These are phyloP conservation scores for Stercorarius parasiticus DNA, from an alignment of 2,113 vertebrate species.

Conservation along the genomic window DNA sequence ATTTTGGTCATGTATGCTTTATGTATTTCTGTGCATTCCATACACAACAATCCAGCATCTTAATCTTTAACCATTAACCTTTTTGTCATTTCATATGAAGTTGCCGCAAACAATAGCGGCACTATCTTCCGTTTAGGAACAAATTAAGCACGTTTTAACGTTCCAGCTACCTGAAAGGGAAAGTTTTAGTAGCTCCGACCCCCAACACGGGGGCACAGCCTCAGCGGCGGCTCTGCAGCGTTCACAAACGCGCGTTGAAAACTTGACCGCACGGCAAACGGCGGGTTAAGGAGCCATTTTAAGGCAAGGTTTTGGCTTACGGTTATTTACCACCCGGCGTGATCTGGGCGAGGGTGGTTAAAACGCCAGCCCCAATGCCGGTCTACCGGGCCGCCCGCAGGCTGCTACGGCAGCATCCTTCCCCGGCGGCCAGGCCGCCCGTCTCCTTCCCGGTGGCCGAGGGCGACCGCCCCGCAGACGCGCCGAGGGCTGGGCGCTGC, in stretches of 20 bases:
- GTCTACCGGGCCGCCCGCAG: not conserved
- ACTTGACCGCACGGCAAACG: not conserved
- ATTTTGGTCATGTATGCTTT: not conserved
- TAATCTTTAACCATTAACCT: not conserved
- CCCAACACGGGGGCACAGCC: not conserved
- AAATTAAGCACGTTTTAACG: not conserved
- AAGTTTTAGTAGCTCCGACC: not conserved
- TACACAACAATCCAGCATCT: not conserved
- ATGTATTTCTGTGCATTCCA: not conserved
- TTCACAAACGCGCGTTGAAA: rapidly evolving
- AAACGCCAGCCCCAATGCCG: not conserved
- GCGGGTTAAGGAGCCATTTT: constrained; percentile 44
- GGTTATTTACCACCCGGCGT: not conserved
- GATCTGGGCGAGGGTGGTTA: not conserved
- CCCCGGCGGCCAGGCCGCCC: not conserved
- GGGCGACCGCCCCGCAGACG: not conserved
- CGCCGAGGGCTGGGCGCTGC: not conserved
- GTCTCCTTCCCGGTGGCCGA: not conserved
- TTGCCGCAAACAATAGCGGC: not conserved
- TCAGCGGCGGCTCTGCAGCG: not conserved
- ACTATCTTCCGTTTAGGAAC: not conserved
- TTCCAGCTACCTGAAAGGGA: not conserved
- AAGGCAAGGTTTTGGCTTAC: not conserved
- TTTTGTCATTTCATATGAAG: not conserved
- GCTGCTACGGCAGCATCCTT: not conserved